A percentile compares a stretch with the other conserved stretches of the same genome.
These are phyloP conservation scores for Eurytoma californica DNA, from an alignment of 2,888 invertebrate species.

Conservation along the genomic window DNA sequence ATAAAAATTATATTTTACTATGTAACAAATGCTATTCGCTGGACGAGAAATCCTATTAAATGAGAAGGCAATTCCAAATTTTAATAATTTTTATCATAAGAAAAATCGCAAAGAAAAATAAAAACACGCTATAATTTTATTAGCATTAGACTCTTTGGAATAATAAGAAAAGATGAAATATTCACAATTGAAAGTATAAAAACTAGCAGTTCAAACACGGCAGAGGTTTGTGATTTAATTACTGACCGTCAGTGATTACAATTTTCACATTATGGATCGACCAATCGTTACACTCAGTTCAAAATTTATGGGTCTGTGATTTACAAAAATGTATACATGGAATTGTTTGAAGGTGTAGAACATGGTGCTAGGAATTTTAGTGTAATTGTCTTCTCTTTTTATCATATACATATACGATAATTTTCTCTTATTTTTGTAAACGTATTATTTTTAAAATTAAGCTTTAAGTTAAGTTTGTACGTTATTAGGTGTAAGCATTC, in stretches of 20 bases:
- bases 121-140: constrained; percentile 11
- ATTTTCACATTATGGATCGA: constrained; percentile 52
- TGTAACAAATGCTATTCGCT: constrained; percentile 56
- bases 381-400: constrained; percentile 24
- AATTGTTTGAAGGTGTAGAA: constrained; percentile 49
- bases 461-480: no score
- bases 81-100: constrained; percentile 7
- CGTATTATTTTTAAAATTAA: no score
- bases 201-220: background rate
- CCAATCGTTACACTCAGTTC: constrained; percentile 57
- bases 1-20: constrained; percentile 66
- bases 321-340: constrained; percentile 42
- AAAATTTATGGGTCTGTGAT: constrained; percentile 67
- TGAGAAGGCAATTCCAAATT: constrained; percentile 22
- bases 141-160: background rate
- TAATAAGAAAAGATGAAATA: constrained; percentile 14
- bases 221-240: constrained; percentile 7
- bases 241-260: constrained; percentile 13
- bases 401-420: background rate
- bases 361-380: constrained; percentile 62
- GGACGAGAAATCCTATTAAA: constrained; percentile 54
- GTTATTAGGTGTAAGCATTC: no score
- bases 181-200: constrained; percentile 6
- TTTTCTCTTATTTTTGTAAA: no score
- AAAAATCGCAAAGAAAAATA: background rate